phyloP scores from a whole-genome alignment of 2,797 vertebrate genomes.

The Pseudotriccus pelzelni region DNA sequence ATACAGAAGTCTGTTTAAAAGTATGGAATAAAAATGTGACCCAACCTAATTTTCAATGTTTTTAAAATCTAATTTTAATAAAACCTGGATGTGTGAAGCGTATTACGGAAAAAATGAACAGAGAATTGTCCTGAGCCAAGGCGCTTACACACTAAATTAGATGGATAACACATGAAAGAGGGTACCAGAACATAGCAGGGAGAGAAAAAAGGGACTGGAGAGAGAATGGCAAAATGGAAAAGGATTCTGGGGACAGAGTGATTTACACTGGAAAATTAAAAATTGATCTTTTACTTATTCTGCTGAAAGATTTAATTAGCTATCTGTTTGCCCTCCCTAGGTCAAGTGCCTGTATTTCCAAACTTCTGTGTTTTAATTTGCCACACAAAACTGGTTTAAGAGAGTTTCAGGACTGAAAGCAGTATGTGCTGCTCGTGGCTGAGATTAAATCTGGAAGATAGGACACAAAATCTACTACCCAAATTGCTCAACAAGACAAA shows the following conservation, averaged over 20 bases:
- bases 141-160: background rate
- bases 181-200: background rate
- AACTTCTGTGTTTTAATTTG: background rate
- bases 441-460: background rate
- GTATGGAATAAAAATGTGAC: background rate
- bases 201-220: background rate
- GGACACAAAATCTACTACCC: slow-evolving; percentile 14
- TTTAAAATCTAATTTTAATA: background rate
- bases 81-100: background rate
- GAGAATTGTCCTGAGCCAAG: background rate
- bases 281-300: background rate
- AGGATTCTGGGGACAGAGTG: background rate
- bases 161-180: background rate
- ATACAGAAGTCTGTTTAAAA: background rate
- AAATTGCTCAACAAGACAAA: slow-evolving; percentile 18
- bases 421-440: background rate
- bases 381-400: background rate
- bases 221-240: background rate
- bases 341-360: background rate
- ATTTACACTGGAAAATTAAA: background rate
- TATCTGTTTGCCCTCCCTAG: background rate
- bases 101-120: background rate
- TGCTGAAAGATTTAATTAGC: background rate
- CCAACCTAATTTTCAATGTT: background rate
- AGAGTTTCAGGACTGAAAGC: background rate